These are phyloP conservation scores for Drymodes brunneopygia DNA, from an alignment of 2,113 vertebrate species.

Conservation along the genomic window DNA sequence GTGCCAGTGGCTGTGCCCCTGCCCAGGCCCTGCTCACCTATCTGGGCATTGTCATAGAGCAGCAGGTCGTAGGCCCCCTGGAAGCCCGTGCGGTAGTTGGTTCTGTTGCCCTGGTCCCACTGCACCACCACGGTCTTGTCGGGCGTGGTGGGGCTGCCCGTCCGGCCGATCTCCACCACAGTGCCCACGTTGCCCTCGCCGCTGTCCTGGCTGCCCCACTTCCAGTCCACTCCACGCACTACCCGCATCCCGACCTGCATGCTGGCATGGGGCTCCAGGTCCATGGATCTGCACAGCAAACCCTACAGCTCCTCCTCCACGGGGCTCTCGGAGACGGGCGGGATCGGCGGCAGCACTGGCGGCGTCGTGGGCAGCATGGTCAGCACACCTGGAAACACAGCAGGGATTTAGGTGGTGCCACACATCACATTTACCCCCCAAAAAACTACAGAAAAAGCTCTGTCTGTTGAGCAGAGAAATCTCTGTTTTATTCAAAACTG, in stretches of 20 bases:
- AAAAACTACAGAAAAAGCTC: not conserved
- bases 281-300: conserved; percentile 32
- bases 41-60: conserved; percentile 96
- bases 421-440: too few relatives aligned
- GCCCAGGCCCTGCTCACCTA: not conserved
- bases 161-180: conserved; percentile 93
- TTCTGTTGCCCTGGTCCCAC: conserved; percentile 96
- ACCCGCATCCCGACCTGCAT: conserved; percentile 99
- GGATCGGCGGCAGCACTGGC: not conserved
- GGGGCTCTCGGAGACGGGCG: not conserved
- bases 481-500: not conserved
- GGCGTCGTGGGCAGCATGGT: not conserved
- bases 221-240: conserved; percentile 90
- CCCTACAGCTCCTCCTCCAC: not conserved
- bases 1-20: not conserved
- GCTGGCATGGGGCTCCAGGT: conserved; percentile 72
- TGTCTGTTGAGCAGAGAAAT: not conserved
- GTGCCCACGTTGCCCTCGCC: conserved; percentile 95
- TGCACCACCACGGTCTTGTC: conserved; percentile 97
- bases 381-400: not conserved
- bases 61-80: conserved; percentile 93
- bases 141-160: conserved; percentile 93
- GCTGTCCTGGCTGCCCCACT: conserved; percentile 94
- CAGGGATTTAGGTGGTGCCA: not conserved
- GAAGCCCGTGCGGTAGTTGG: conserved; percentile 96